Evolutionary conservation across 2,113 vertebrate species (phyloP), one percentile per base, ranked within the genome.

Genomic region (Oenanthe melanoleuca): DNA sequence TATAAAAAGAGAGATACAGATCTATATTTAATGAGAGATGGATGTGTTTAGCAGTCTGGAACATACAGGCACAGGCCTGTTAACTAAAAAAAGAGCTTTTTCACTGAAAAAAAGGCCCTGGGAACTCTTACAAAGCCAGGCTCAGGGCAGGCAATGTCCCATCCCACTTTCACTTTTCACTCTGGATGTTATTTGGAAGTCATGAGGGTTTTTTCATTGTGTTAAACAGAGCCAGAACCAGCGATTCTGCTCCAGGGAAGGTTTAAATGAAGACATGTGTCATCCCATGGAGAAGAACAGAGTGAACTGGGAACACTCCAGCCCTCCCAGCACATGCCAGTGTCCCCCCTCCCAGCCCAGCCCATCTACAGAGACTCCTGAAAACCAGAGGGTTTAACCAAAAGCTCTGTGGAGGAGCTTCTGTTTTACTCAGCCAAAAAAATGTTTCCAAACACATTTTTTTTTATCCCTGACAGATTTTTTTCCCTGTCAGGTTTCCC

Each of bases 231-330:
- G 69, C 75, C 95, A 93, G 92, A 89, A 55, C 22, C 77, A 60
- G 80, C 1, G 2, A 78, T 78, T 71, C 93, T 11, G 90, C 89
- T 92, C 75, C 89, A 56, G 92, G 93, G 94, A 67, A 80, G 72
- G 52, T 79, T 95, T 96, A 95, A 97, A 65, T 34, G 77, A 88
- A 80, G 25, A 83, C 95, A 96, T n/a, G 83, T 90, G 92, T 92
- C 92, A 86, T 25, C 78, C 74, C 11, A 6, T 28, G 63, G 89
- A 93, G 94, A 52, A 63, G 6, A 73, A 92, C 49, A 52, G 69
- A 72, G 2, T 63, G 83, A 95, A 77, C 70, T 80, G 37, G 50
- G 33, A 87, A 60, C 16, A 11, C 64, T n/a, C 45, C 71, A 71
- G 45, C 79, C 34, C 70, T 66, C 79, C 60, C 70, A 53, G 66